Evolutionary conservation across 2,113 vertebrate species (phyloP).

Genomic region (Fukomys damarensis): DNA sequence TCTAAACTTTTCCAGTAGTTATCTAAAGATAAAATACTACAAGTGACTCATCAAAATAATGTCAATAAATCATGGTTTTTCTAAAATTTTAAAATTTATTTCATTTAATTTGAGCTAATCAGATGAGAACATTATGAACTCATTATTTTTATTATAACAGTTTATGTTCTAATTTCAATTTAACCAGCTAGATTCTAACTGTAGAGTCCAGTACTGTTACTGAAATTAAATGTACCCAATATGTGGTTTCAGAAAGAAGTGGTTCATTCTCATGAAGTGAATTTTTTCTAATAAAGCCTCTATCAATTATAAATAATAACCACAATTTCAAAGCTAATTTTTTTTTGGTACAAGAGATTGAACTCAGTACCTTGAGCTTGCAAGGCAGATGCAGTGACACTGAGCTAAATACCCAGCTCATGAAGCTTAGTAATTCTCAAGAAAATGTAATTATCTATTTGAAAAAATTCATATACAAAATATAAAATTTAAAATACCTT

Average conservation of each 20-base stretch:
- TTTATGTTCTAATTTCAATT: conserved; percentile 60
- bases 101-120: conserved; percentile 18
- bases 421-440: conserved; percentile 30
- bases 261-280: neutral
- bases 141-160: neutral
- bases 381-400: too few species aligned
- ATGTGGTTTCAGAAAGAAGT: conserved; percentile 1
- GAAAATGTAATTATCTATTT: conserved; percentile 21
- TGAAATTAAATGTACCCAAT: conserved; percentile 41
- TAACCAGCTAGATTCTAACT: conserved; percentile 37
- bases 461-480: conserved; percentile 27
- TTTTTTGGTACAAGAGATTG: too few species aligned
- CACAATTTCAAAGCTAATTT: too few species aligned
- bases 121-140: conserved; percentile 40
- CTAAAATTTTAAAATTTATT: neutral
- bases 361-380: too few species aligned
- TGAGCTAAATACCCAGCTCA: too few species aligned
- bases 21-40: neutral
- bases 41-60: conserved; percentile 27
- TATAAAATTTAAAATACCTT: conserved; percentile 87
- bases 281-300: neutral
- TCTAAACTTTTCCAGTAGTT: neutral
- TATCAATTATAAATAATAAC: neutral
- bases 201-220: neutral
- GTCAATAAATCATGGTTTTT: neutral